These are phyloP conservation scores for Chauna torquata DNA, from an alignment of 2,113 vertebrate genomes.

Conservation along the genomic window DNA sequence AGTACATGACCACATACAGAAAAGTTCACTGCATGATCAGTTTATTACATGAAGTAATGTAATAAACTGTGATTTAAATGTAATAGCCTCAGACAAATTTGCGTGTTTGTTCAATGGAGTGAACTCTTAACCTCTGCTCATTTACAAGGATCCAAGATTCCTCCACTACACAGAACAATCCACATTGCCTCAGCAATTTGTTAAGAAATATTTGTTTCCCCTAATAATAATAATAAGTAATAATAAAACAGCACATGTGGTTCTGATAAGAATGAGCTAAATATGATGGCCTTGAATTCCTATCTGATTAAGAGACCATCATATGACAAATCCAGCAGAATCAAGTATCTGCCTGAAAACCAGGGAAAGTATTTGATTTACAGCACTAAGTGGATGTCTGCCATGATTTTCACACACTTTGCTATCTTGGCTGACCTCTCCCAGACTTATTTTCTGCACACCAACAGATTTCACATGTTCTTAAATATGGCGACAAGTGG, in stretches of 20 bases:
- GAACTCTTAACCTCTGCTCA: background rate
- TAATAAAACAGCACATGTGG: constrained; percentile 23
- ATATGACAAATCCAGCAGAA: constrained; percentile 42
- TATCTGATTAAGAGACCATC: constrained; percentile 48
- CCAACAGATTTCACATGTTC: constrained; percentile 57
- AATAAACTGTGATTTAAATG: constrained; percentile 49
- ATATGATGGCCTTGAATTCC: constrained; percentile 17
- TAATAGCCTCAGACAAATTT: constrained; percentile 21
- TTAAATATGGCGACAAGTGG: constrained; percentile 34
- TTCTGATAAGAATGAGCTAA: constrained; percentile 46
- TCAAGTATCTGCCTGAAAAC: constrained; percentile 23
- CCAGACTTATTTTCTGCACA: constrained; percentile 31
- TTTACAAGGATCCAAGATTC: constrained; percentile 22
- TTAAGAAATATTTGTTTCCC: background rate
- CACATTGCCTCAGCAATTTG: background rate
- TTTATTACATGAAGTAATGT: constrained; percentile 30
- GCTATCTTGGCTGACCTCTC: constrained; percentile 54
- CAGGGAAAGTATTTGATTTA: constrained; percentile 48
- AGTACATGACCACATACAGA: constrained; percentile 25
- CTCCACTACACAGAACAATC: background rate
- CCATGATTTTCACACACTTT: constrained; percentile 50
- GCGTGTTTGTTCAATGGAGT: background rate
- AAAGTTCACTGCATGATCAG: background rate
- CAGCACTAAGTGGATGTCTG: background rate
- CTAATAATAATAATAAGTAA: background rate